Evolutionary conservation across 2,888 invertebrate genomes (phyloP), one percentile per base, ranked within the genome.

Genomic region (Lysandra coridon): DNA sequence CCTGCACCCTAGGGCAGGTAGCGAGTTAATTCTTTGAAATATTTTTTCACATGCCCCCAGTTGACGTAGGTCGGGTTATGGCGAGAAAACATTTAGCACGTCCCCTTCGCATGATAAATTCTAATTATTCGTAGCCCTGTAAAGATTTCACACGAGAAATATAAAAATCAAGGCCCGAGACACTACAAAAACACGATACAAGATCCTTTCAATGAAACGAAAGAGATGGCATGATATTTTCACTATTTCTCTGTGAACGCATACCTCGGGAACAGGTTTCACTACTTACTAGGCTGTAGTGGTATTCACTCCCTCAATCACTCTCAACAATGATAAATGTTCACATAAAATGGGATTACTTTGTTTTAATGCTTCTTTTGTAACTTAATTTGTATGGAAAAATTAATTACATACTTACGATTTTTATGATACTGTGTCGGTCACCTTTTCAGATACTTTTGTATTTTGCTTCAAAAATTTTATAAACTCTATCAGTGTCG

Each of bases 231-330:
- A 84, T 81, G 83, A 84, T 83, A 84, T 84, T 82, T 83, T 84
- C 83, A 82, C 79, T 82, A 84, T 84, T 83, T 84, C 81, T 84
- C 83, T 82, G 83, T 82, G 82, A 84, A 84, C 89, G 90, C 93
- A 93, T 93, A 91, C 92, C 93, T 85, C 88, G 86, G 86, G 90
- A 95, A 94, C 95, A 87, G 92, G 94, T 95, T 94, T 90, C 85
- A 86, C 88, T 90, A 91, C 90, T 89, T 90, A 91, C 90, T 89
- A 89, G 88, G 91, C 76, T 53, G 53, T 76, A 76, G 76, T 76
- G 53, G 76, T 91, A 82, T 92, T 89, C 90, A 92, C 81, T 82
- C 81, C 80, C 78, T 80, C 80, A 80, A 80, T 80, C 81, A 80
- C 30, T 57, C 80, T 81, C 82, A 76, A 82, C 79, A 75, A 82